Base-by-base conservation (phyloP, 2,888 invertebrate species). In the Dicyrtomina minuta region DNA sequence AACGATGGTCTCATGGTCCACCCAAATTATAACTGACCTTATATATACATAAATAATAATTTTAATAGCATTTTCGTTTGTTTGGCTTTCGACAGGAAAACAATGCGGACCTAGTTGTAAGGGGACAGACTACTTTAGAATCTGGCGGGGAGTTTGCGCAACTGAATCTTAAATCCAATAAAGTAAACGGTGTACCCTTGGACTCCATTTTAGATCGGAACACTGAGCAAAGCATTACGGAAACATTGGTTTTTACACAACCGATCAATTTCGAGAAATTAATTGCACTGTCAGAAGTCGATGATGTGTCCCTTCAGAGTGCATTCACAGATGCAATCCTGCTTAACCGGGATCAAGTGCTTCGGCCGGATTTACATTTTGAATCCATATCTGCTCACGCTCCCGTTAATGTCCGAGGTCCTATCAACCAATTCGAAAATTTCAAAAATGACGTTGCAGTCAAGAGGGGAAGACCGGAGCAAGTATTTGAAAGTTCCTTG, bases 201-300 rank as follows among this genome's bases (percentile, higher is more conserved):
- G 24, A 70, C 22, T 39, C 55, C 46, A 71, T 74, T 43, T 60
- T 76, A 39, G 68, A 64, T 1, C 65, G 70, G n/a, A 64, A 68
- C 27, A 67, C 58, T 1, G 44, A 60, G 12, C 75, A 75, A 51
- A 71, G 65, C 12, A 70, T 77, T 22, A 67, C 70, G 1, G 67
- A 66, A 0, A 62, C 60, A 13, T 68, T 71, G 13, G 51, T 58
- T 8, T 66, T 77, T n/a, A 20, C 27, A 4, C 53, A 60, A 17
- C 20, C 51, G 3, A 46, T 61, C 6, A 41, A 33, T 4, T 76
- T 76, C 55, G 22, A 60, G 3, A 60, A 66, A 43, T 13, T 76
- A 6, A 41, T 65, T 43, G 71, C 72, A 2, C 64, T 72, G 0
- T 41, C 49, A 2, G 8, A 15, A 0, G 65, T 73, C 49, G 72